These are phyloP conservation scores for Temnothorax curvispinosus DNA, from an alignment of 1,140 invertebrate genomes.

Conservation along the genomic window DNA sequence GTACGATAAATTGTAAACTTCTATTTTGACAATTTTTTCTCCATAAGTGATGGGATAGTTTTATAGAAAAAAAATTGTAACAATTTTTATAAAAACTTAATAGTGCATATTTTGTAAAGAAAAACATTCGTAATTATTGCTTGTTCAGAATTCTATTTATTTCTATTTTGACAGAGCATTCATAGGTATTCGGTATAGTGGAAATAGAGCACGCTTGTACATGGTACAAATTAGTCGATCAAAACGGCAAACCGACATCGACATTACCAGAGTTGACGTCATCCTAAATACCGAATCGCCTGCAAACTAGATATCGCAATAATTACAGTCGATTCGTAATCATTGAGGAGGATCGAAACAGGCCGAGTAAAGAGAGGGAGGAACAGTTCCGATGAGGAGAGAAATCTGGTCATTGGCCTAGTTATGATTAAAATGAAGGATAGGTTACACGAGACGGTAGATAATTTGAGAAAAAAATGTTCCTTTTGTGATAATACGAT, in stretches of 20 bases:
- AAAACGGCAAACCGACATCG: conserved; percentile 39
- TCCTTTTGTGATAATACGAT: not conserved
- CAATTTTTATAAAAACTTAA: not conserved
- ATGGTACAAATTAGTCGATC: conserved; percentile 21
- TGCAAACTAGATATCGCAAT: conserved; percentile 66
- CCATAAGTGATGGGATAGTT: not conserved
- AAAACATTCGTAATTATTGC: not conserved
- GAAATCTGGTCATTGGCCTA: conserved; percentile 52
- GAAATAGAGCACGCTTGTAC: conserved; percentile 16
- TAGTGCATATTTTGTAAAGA: not conserved
- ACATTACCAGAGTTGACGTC: conserved; percentile 59
- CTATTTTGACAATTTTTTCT: not conserved
- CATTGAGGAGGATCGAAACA: conserved; percentile 40
- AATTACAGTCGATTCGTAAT: conserved; percentile 69
- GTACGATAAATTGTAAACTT: not conserved
- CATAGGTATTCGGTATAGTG: not conserved
- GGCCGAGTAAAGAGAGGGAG: conserved; percentile 37
- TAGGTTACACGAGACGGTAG: not conserved
- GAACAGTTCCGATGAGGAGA: conserved; percentile 30
- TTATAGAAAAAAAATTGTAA: not conserved
- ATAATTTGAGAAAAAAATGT: not conserved
- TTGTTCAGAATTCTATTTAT: not conserved
- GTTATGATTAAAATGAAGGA: conserved; percentile 39
- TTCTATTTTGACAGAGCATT: not conserved
- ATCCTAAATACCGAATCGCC: conserved; percentile 56